Evolutionary conservation across 2,888 invertebrate species (phyloP), one percentile per base, ranked within the genome.

Genomic region (Platerodrilus igneus): DNA sequence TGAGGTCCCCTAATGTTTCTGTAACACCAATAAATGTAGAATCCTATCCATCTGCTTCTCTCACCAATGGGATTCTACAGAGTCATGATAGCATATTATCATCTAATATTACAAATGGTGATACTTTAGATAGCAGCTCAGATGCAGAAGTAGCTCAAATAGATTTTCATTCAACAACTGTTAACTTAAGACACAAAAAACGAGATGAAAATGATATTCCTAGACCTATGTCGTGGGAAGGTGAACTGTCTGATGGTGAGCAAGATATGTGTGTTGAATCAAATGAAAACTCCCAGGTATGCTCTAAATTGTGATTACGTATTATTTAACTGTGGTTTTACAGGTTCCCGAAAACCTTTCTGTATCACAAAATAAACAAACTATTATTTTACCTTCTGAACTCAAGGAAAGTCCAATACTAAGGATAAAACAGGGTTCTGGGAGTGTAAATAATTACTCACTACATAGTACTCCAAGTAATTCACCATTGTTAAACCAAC

Each of bases 161-260:
- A 48, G 84, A 85, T 63, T 83, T 86, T 62, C 76, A 79, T 20
- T 29, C 40, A n/a, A 53, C 56, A n/a, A 47, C 57, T 29, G 64
- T 64, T 28, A 62, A 63, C 48, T 62, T 66, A 58, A 55, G 66
- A 39, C 58, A 61, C 35, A 64, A 64, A 48, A 59, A 63, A 23
- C 58, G 63, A 46, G 60, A 57, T 33, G 63, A 65, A 41, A 67
- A 63, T 45, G 53, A 75, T 27, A 59, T 68, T 19, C 76, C 78
- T 5, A 70, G 92, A 33, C 92, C 92, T 29, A 93, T 93, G 92
- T 91, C 90, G 4, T 92, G 92, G 92, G 92, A 92, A 66, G 92
- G 92, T 5, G 91, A 90, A 65, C 76, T 92, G 7, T 91, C 90
- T 2, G 92, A 92, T 62, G 80, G 84, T n/a, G 89, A 89, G 61